phyloP scores from a whole-genome alignment of 2,113 vertebrate species.

The Colius striatus region DNA sequence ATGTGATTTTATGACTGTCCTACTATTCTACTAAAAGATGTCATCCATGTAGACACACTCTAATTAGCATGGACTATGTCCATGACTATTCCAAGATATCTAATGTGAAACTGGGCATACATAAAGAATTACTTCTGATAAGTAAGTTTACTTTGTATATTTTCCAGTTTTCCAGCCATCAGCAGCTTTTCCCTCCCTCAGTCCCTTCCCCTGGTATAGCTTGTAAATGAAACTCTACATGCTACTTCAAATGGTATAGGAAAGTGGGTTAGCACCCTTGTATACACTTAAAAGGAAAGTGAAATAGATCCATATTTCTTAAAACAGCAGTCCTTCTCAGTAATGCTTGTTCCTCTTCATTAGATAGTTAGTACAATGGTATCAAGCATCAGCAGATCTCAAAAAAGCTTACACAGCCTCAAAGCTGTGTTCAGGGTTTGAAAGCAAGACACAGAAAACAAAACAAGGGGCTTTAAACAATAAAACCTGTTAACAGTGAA shows the following conservation, averaged over 20 bases:
- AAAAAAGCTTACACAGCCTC: not conserved
- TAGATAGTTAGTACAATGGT: not conserved
- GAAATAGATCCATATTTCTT: accelerated
- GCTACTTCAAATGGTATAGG: not conserved
- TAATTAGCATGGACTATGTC: not conserved
- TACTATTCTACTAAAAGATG: not conserved
- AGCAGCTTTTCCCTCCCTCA: not conserved
- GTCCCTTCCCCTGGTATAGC: accelerated
- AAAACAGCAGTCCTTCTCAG: not conserved
- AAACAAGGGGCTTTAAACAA: not conserved
- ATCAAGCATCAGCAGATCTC: not conserved
- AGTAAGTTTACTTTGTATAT: not conserved
- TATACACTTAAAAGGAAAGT: not conserved
- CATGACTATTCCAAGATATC: not conserved
- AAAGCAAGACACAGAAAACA: not conserved
- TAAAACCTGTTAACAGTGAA: not conserved
- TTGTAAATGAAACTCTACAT: not conserved
- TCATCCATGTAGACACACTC: not conserved
- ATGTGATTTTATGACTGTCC: not conserved
- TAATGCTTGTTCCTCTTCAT: not conserved
- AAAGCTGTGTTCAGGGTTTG: not conserved
- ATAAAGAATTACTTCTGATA: not conserved
- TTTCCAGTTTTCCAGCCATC: not conserved
- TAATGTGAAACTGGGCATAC: not conserved
- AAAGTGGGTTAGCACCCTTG: not conserved